Percentiles rank a stretch among this genome's conserved stretches.
phyloP scores from a whole-genome alignment of 1,140 invertebrate species.

The Charaxes varanes region DNA sequence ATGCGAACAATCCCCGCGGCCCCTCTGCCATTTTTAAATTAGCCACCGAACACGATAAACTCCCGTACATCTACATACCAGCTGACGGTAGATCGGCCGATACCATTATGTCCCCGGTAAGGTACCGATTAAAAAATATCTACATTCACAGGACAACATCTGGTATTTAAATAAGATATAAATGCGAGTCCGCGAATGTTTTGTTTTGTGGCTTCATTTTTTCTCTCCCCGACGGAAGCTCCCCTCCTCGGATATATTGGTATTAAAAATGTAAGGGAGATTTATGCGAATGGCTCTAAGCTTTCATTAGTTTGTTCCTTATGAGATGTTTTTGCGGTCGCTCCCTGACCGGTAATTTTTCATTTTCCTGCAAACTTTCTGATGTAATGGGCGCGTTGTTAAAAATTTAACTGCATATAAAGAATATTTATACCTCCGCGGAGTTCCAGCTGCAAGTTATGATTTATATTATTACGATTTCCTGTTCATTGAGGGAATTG shows the following conservation, averaged over 20 bases:
- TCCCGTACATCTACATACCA: slow-evolving; percentile 62
- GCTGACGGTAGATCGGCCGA: slow-evolving; percentile 69
- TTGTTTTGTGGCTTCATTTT: slow-evolving; percentile 58
- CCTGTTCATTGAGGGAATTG: slow-evolving; percentile 38
- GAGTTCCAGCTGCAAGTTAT: slow-evolving; percentile 58
- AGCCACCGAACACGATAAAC: slow-evolving; percentile 60
- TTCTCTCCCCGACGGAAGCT: slow-evolving; percentile 44
- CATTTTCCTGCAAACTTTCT: slow-evolving; percentile 65
- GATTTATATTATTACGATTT: slow-evolving; percentile 61
- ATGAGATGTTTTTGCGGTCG: slow-evolving; percentile 65
- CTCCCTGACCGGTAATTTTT: slow-evolving; percentile 73
- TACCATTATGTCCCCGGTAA: slow-evolving; percentile 71
- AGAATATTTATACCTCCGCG: slow-evolving; percentile 62
- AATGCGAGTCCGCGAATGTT: slow-evolving; percentile 59
- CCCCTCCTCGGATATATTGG: slow-evolving; percentile 69
- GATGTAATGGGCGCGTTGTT: slow-evolving; percentile 44
- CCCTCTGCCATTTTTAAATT: slow-evolving; percentile 60
- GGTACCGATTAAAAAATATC: slow-evolving; percentile 70
- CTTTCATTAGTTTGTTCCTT: slow-evolving; percentile 73
- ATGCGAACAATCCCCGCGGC: slow-evolving; percentile 34
- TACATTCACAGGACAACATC: slow-evolving; percentile 68
- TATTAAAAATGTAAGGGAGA: slow-evolving; percentile 74
- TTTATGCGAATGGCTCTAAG: slow-evolving; percentile 73
- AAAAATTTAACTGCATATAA: slow-evolving; percentile 72
- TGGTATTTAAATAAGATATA: slow-evolving; percentile 73